Evolutionary conservation across 2,113 vertebrate genomes (phyloP).

Genomic region (Paramisgurnus dabryanus): DNA sequence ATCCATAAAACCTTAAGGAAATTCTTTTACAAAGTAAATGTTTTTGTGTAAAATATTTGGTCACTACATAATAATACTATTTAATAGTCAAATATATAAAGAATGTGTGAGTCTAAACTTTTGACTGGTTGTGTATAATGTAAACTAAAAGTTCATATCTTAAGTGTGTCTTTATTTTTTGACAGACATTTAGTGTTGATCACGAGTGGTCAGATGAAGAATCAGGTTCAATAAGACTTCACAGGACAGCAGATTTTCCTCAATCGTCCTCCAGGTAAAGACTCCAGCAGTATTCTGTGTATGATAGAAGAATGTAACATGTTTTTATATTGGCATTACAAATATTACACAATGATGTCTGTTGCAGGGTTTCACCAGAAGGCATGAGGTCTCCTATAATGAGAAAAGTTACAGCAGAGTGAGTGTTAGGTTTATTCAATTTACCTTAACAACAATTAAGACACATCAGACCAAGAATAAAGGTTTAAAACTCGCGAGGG

Average conservation of each 20-base stretch:
- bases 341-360: neutral
- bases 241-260: conserved; percentile 39
- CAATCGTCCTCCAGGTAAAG: conserved; percentile 73
- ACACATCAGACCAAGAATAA: too few relatives aligned
- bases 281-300: neutral
- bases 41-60: too few relatives aligned
- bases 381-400: conserved; percentile 62
- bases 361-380: conserved; percentile 62
- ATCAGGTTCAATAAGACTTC: conserved; percentile 55
- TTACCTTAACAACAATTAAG: neutral
- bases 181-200: conserved; percentile 63
- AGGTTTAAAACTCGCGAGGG: too few relatives aligned
- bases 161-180: conserved; percentile 15
- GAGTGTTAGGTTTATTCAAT: conserved; percentile 60
- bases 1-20: too few relatives aligned
- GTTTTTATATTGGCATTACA: neutral
- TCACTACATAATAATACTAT: too few relatives aligned
- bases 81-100: neutral
- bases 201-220: conserved; percentile 64
- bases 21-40: too few relatives aligned
- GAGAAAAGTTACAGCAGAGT: conserved; percentile 75
- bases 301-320: neutral
- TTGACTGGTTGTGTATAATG: neutral
- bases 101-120: neutral
- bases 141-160: neutral